phyloP scores from a whole-genome alignment of 2,113 vertebrate genomes.

The Hylia prasina region DNA sequence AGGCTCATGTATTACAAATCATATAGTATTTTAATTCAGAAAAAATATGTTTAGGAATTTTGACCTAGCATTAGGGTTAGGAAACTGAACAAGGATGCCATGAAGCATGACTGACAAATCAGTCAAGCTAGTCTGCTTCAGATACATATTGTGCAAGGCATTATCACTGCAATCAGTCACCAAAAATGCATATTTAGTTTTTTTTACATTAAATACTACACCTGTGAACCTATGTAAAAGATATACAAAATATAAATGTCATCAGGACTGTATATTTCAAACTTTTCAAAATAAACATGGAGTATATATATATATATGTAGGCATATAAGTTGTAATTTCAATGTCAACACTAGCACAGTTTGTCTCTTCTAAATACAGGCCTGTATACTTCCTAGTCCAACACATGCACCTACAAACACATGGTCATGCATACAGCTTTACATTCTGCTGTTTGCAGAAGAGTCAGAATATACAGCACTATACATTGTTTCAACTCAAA shows the following conservation, averaged over 20 bases:
- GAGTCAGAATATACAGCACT: slow-evolving; percentile 79
- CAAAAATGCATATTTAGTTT: slow-evolving; percentile 53
- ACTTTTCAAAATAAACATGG: slow-evolving; percentile 73
- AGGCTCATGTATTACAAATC: slow-evolving; percentile 51
- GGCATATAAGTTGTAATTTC: slow-evolving; percentile 72
- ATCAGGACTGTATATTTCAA: slow-evolving; percentile 70
- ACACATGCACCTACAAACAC: slow-evolving; percentile 76
- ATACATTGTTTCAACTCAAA: slow-evolving; percentile 70
- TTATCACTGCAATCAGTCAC: slow-evolving; percentile 36
- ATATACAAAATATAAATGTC: slow-evolving; percentile 77
- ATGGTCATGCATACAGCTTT: slow-evolving; percentile 76
- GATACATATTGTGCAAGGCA: slow-evolving; percentile 60
- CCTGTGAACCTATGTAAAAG: slow-evolving; percentile 71
- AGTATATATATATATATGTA: slow-evolving; percentile 63
- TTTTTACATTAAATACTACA: slow-evolving; percentile 66
- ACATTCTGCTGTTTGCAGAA: slow-evolving; percentile 72
- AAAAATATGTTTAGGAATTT: slow-evolving; percentile 34
- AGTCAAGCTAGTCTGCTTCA: slow-evolving; percentile 42
- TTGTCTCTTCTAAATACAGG: slow-evolving; percentile 75
- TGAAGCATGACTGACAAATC: slow-evolving; percentile 43
- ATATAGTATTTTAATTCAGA: slow-evolving; percentile 61
- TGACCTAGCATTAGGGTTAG: slow-evolving; percentile 44
- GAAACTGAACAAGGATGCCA: slow-evolving; percentile 18
- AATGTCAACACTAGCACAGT: slow-evolving; percentile 73
- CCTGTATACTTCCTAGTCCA: slow-evolving; percentile 65